Evolutionary conservation across 2,113 vertebrate genomes (phyloP), one percentile per base, ranked within the genome.

Genomic region (Heterotilapia buettikoferi): DNA sequence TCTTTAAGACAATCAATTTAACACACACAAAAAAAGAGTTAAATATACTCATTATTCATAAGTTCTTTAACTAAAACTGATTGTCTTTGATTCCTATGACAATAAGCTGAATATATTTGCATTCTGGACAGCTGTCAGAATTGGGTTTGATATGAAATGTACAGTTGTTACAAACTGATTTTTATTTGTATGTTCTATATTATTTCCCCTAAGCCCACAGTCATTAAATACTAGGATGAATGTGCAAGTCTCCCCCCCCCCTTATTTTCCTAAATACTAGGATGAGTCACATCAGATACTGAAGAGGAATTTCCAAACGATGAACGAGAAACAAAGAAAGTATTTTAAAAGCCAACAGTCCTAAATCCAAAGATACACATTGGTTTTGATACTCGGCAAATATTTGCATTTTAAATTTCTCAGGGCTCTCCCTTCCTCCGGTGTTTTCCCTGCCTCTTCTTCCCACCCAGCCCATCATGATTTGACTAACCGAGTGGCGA

Each of bases 351-450:
- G 36, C 57, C n/a, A 10, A 83, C 36, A 36, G 61, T 21, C 24
- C 26, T 47, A 36, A 53, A 84, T 84, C 36, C 80, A 82, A 86
- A 83, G 38, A 36, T 31, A 85, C 19, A 80, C 18, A 84, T 9
- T 24, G 12, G 53, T 40, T 57, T 53, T 14, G 87, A 45, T 33
- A 56, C 61, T 56, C 8, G 3, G 19, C 43, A 68, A 76, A 89
- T 56, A 94, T 94, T 92, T 92, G 89, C 76, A 91, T 93, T 91
- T 92, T 84, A 90, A 86, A 93, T 91, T 47, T 66, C 56, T 88
- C 83, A 56, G 9, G 7, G 54, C 16, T 73, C 50, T 86, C 18
- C n/a, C 63, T 36, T 86, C 54, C 79, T 61, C 56, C 5, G 2
- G 40, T 40, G 66, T 71, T 76, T 52, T 24, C 21, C 38, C 24